These are phyloP conservation scores for Eucidaris tribuloides DNA, from an alignment of 35 echinoderm and acorn worm genomes.

Conservation along the genomic window DNA sequence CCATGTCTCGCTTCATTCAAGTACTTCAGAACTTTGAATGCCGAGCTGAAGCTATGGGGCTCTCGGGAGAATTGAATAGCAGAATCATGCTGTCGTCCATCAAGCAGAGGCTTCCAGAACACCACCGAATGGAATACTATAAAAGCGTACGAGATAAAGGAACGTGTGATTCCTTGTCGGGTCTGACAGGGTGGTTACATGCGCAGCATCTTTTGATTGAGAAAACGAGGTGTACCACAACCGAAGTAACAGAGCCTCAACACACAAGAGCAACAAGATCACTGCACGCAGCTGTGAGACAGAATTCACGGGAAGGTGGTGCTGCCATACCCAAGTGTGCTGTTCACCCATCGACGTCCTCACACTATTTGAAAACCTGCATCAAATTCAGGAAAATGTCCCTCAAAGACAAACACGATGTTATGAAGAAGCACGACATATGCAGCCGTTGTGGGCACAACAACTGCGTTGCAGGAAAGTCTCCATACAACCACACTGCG, in stretches of 20 bases:
- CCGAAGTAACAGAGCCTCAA: not conserved
- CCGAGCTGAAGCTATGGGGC: constrained; percentile 46
- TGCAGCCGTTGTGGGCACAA: constrained; percentile 73
- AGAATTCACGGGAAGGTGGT: not conserved
- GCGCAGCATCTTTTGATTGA: constrained; percentile 41
- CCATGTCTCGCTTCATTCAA: constrained; percentile 50
- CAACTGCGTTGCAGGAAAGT: constrained; percentile 66
- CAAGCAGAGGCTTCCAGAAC: constrained; percentile 55
- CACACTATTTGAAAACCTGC: constrained; percentile 63
- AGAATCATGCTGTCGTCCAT: constrained; percentile 68
- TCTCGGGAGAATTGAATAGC: constrained; percentile 61
- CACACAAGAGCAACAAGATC: constrained; percentile 21
- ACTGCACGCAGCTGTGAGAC: constrained; percentile 53
- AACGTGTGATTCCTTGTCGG: constrained; percentile 36
- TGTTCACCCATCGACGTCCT: constrained; percentile 22
- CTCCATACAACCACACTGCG: constrained; percentile 46
- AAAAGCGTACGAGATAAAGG: constrained; percentile 49
- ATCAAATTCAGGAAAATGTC: constrained; percentile 59
- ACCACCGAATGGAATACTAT: constrained; percentile 47
- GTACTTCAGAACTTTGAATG: constrained; percentile 56
- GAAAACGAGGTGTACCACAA: constrained; percentile 39
- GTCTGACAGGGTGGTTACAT: constrained; percentile 50
- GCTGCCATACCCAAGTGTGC: constrained; percentile 39
- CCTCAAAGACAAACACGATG: constrained; percentile 55
- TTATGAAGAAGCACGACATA: constrained; percentile 63